phyloP scores from a whole-genome alignment of 2,888 invertebrate species.

The Palloptera scutellata region DNA sequence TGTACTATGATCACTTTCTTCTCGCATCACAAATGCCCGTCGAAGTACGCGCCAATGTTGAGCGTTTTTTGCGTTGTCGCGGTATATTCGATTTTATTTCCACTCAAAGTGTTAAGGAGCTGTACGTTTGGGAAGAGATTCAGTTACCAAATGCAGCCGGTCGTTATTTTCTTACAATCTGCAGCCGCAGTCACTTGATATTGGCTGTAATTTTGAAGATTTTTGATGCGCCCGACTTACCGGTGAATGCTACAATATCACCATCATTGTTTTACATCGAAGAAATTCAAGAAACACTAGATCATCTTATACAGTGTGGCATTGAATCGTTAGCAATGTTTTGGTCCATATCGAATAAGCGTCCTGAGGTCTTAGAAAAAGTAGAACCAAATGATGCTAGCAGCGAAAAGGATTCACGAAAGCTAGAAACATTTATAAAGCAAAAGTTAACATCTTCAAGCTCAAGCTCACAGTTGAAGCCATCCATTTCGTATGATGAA shows the following conservation, averaged over 20 bases:
- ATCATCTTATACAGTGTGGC: slow-evolving; percentile 79
- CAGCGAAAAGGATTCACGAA: slow-evolving; percentile 42
- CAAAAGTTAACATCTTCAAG: slow-evolving; percentile 42
- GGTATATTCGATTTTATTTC: slow-evolving; percentile 76
- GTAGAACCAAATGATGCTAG: slow-evolving; percentile 36
- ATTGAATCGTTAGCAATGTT: slow-evolving; percentile 74
- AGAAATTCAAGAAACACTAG: slow-evolving; percentile 86
- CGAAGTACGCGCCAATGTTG: slow-evolving; percentile 77
- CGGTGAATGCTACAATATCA: slow-evolving; percentile 44
- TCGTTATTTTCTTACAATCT: slow-evolving; percentile 77
- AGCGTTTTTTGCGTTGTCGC: slow-evolving; percentile 77
- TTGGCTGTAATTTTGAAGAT: slow-evolving; percentile 73
- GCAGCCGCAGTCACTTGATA: slow-evolving; percentile 76
- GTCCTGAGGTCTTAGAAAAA: slow-evolving; percentile 64
- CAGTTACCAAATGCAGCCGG: slow-evolving; percentile 48
- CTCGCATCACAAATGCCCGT: slow-evolving; percentile 80
- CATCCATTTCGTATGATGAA: slow-evolving; percentile 60
- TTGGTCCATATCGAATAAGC: slow-evolving; percentile 74
- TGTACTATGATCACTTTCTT: slow-evolving; percentile 66
- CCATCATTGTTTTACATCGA: slow-evolving; percentile 78
- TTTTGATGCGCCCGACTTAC: slow-evolving; percentile 51
- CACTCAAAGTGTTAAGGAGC: slow-evolving; percentile 73
- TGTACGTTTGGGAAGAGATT: slow-evolving; percentile 82
- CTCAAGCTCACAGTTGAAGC: slow-evolving; percentile 64
- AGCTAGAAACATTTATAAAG: slow-evolving; percentile 49